Evolutionary conservation across 2,888 invertebrate genomes (phyloP).

Genomic region (Drosophila maculinotata): DNA sequence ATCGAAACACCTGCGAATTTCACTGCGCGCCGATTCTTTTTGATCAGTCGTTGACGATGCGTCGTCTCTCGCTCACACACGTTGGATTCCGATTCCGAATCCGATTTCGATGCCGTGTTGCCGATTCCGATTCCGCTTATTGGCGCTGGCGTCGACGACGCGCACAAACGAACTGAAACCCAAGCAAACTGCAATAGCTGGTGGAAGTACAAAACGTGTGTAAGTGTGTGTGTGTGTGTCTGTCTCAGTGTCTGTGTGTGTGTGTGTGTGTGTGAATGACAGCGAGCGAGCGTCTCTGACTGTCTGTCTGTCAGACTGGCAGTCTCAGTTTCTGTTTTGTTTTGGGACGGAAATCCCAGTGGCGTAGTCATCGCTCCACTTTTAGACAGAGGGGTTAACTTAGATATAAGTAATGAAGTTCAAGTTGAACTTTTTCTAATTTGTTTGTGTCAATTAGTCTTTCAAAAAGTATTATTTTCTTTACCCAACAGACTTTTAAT

Average conservation of each 20-base stretch:
- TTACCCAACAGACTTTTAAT: too few species aligned
- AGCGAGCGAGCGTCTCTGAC: constrained; percentile 47
- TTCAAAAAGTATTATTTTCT: too few species aligned
- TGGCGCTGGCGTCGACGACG: constrained; percentile 66
- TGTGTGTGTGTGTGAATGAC: constrained; percentile 30
- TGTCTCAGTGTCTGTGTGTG: constrained; percentile 29
- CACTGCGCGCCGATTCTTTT: constrained; percentile 57
- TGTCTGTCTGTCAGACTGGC: constrained; percentile 47
- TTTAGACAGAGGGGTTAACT: background rate
- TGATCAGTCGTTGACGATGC: constrained; percentile 40
- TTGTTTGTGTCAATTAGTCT: too few species aligned
- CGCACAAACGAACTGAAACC: constrained; percentile 71
- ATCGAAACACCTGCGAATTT: constrained; percentile 55
- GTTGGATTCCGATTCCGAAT: constrained; percentile 52
- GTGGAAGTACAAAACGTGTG: constrained; percentile 60
- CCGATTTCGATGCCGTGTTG: constrained; percentile 42
- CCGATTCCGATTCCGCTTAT: constrained; percentile 64
- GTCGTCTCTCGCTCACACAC: constrained; percentile 26
- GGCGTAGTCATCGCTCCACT: constrained; percentile 50
- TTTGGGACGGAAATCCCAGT: constrained; percentile 75
- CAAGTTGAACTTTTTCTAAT: background rate
- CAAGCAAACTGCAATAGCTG: constrained; percentile 75
- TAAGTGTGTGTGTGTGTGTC: constrained; percentile 8
- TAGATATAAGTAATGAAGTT: background rate
- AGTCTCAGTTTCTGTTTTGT: constrained; percentile 75